Conservation (phyloP, 2,888 invertebrate genomes). For the Dermolepida albohirtum region DNA sequence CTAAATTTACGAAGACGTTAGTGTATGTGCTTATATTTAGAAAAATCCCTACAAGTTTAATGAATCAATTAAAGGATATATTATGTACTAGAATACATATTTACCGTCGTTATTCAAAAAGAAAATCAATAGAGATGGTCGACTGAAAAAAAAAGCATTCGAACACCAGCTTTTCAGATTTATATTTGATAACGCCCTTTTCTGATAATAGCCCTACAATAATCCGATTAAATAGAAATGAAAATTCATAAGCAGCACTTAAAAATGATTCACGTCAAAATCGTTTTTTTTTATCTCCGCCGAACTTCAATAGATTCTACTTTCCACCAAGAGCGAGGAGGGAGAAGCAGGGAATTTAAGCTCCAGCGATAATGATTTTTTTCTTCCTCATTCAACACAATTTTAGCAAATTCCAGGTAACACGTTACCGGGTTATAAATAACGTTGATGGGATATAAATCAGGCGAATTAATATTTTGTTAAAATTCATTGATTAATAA, state of each 20-base stretch:
- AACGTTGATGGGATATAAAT: constrained; percentile 15
- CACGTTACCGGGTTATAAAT: constrained; percentile 10
- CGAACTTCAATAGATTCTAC: background rate
- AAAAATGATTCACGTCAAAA: constrained; percentile 1
- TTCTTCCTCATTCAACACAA: constrained; percentile 4
- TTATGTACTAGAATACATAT: too few relatives aligned
- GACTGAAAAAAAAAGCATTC: constrained; percentile 1
- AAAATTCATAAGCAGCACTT: constrained; percentile 23
- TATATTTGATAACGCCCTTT: constrained; percentile 13
- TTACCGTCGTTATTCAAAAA: too few relatives aligned
- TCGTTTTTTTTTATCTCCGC: background rate
- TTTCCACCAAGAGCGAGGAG: too few relatives aligned
- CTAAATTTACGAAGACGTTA: too few relatives aligned
- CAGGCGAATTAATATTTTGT: constrained; percentile 17
- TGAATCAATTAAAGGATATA: too few relatives aligned
- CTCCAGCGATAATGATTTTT: background rate
- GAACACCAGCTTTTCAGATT: background rate
- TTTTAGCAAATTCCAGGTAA: constrained; percentile 14
- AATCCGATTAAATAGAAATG: constrained; percentile 18
- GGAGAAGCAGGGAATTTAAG: too few relatives aligned
- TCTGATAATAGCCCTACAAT: constrained; percentile 11
- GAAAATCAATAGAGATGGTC: too few relatives aligned
- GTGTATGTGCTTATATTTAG: too few relatives aligned
- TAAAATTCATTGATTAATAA: constrained; percentile 23
- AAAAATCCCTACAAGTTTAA: too few relatives aligned